phyloP scores from a whole-genome alignment of 2,113 vertebrate genomes.

The Tragelaphus scriptus region DNA sequence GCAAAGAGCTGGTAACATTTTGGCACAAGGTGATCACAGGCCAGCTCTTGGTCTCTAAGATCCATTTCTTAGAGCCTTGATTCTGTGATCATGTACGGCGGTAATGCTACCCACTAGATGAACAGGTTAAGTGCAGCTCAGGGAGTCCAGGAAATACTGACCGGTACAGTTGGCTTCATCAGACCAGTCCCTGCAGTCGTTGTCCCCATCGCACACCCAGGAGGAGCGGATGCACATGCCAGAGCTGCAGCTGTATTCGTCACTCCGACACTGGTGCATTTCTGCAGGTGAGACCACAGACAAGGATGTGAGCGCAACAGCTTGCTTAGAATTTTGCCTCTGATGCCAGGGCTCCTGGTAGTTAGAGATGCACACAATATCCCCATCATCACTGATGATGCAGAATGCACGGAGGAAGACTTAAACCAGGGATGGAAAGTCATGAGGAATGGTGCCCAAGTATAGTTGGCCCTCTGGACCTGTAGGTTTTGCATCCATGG shows the following conservation, averaged over 20 bases:
- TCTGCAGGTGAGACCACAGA: constrained; percentile 77
- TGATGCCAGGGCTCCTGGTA: fast-evolving
- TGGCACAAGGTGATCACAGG: not conserved
- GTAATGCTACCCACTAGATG: fast-evolving
- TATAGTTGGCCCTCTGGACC: not conserved
- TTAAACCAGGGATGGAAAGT: not conserved
- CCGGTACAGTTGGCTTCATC: constrained; percentile 96
- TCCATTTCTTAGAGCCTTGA: not conserved
- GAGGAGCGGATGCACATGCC: constrained; percentile 94
- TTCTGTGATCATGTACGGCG: fast-evolving
- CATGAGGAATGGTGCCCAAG: not conserved
- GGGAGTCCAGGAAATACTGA: constrained; percentile 67
- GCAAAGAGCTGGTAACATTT: not conserved
- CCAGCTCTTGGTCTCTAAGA: not conserved
- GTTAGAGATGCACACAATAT: fast-evolving
- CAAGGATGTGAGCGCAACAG: fast-evolving
- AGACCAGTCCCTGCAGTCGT: constrained; percentile 98
- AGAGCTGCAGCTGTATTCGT: constrained; percentile 93
- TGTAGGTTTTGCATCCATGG: not conserved
- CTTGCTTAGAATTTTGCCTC: fast-evolving
- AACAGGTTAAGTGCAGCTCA: fast-evolving
- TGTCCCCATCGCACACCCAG: constrained; percentile 97
- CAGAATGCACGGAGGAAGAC: fast-evolving
- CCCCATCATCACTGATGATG: fast-evolving
- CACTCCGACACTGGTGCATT: constrained; percentile 88